A percentile compares a stretch with the other conserved stretches of the same genome.
These are phyloP conservation scores for Drosophila pseudotalamancana DNA, from an alignment of 2,888 invertebrate genomes.

Conservation along the genomic window DNA sequence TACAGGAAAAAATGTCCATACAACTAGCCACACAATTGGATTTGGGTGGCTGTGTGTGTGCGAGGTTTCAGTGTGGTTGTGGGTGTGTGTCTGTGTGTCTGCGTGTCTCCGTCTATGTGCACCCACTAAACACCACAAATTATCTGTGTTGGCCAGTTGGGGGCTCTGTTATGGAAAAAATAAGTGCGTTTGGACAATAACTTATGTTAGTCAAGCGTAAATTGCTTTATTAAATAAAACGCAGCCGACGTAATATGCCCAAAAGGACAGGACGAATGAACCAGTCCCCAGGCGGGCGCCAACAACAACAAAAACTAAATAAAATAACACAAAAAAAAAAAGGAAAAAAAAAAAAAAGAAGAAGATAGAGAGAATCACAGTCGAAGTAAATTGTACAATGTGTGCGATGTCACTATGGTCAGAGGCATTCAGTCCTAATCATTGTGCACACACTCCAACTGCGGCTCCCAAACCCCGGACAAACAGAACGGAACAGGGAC, in stretches of 20 bases:
- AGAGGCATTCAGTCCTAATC: slow-evolving; percentile 70
- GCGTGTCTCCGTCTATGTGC: too few species aligned
- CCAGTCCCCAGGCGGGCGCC: slow-evolving; percentile 32
- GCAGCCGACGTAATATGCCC: slow-evolving; percentile 68
- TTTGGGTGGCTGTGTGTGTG: neutral
- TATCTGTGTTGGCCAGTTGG: slow-evolving; percentile 65
- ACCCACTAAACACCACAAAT: slow-evolving; percentile 42
- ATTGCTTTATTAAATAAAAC: slow-evolving; percentile 80
- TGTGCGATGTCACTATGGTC: slow-evolving; percentile 70
- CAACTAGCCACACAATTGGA: slow-evolving; percentile 17
- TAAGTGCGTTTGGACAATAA: slow-evolving; percentile 69
- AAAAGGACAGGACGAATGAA: slow-evolving; percentile 48
- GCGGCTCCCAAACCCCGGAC: slow-evolving; percentile 20
- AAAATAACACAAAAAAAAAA: slow-evolving; percentile 16
- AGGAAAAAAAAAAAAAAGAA: slow-evolving; percentile 9
- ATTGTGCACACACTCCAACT: slow-evolving; percentile 76
- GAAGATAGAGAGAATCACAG: slow-evolving; percentile 55
- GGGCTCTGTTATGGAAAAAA: slow-evolving; percentile 34
- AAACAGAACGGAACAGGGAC: slow-evolving; percentile 24
- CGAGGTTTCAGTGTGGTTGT: too few species aligned
- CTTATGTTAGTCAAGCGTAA: slow-evolving; percentile 80
- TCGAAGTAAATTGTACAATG: slow-evolving; percentile 74
- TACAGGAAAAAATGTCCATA: slow-evolving; percentile 4
- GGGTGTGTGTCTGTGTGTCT: neutral
- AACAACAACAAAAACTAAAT: neutral